These are phyloP conservation scores for Cariama cristata DNA, from an alignment of 2,113 vertebrate species.

Conservation along the genomic window DNA sequence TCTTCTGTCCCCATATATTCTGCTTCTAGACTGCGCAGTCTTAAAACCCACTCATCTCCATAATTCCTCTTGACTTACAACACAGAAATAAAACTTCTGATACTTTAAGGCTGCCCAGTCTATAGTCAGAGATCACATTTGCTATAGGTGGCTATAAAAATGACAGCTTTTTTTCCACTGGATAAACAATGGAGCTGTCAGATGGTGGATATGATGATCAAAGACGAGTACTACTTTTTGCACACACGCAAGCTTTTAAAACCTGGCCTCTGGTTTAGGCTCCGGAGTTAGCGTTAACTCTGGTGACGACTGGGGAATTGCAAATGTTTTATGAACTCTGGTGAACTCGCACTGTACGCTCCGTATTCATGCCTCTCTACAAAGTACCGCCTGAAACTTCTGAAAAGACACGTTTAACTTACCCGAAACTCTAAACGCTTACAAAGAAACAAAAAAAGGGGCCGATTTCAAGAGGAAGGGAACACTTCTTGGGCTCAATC, in stretches of 20 bases:
- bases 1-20: background rate
- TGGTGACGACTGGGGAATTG: background rate
- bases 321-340: background rate
- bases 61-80: background rate
- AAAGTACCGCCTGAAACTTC: background rate
- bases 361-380: background rate
- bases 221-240: background rate
- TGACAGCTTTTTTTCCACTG: background rate
- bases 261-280: background rate
- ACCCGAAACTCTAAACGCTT: background rate
- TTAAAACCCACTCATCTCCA: background rate
- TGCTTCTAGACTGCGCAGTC: background rate
- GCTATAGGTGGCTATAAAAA: background rate
- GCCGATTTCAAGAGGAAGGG: background rate
- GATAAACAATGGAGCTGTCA: background rate
- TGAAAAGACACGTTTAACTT: background rate
- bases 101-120: background rate
- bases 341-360: background rate
- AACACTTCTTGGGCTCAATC: background rate
- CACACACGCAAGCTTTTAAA: slow-evolving; percentile 2
- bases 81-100: background rate
- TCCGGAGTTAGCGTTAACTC: background rate
- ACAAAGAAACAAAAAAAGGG: background rate
- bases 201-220: background rate
- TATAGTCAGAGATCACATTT: background rate